Evolutionary conservation across 1,140 invertebrate species (phyloP).

Genomic region (Drosophila santomea): DNA sequence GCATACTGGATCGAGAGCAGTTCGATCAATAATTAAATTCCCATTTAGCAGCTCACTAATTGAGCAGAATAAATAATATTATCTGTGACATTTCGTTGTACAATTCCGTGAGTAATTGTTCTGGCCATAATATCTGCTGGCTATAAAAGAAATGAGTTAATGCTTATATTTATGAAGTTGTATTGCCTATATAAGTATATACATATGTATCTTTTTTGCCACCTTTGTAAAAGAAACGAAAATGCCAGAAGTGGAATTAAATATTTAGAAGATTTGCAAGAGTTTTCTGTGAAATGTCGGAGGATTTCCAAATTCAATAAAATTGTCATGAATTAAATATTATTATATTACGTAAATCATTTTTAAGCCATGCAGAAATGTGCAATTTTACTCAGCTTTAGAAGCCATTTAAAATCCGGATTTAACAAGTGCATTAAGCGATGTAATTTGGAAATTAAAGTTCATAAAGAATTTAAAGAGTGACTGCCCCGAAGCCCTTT

Average conservation of each 20-base stretch:
- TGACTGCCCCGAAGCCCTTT: background rate
- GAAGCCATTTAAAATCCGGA: background rate
- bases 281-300: background rate
- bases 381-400: background rate
- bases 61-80: background rate
- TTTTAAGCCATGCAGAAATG: background rate
- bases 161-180: no score
- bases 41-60: constrained; percentile 20
- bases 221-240: no score
- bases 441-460: background rate
- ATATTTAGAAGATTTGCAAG: background rate
- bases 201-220: no score
- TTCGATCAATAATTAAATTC: constrained; percentile 27
- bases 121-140: background rate
- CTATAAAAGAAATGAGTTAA: no score
- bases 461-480: background rate
- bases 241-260: background rate
- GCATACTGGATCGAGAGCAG: constrained; percentile 10
- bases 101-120: background rate
- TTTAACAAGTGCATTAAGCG: background rate
- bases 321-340: background rate
- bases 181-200: no score
- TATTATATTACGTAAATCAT: background rate
- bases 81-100: constrained; percentile 1
- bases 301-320: background rate